Evolutionary conservation across 2,113 vertebrate species (phyloP).

Genomic region (Oenanthe oenanthe): DNA sequence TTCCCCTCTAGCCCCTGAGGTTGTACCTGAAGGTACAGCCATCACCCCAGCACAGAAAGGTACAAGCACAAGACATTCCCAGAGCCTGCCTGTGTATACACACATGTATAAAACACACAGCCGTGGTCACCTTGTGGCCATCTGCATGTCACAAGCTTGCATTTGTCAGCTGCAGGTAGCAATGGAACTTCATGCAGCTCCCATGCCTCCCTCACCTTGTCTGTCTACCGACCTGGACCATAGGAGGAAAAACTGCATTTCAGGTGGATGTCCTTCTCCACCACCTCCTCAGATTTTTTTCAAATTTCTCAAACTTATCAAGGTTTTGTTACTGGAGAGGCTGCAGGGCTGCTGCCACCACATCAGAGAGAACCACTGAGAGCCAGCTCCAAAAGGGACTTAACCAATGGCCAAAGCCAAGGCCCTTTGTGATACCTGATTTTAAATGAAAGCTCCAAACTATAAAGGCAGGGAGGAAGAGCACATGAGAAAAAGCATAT

Average conservation of each 20-base stretch:
- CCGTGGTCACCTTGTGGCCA: not conserved
- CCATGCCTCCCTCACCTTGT: not conserved
- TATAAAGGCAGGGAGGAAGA: not conserved
- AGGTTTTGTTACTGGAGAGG: not conserved
- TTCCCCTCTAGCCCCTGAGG: not conserved
- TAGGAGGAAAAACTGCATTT: not conserved
- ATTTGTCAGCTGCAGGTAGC: not conserved
- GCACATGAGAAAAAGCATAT: not conserved
- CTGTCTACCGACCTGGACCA: not conserved
- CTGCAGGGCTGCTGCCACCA: not conserved
- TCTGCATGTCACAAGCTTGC: not conserved
- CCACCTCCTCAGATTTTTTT: not conserved
- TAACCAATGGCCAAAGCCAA: not conserved
- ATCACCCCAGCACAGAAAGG: not conserved
- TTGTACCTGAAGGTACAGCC: not conserved
- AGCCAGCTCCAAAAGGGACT: not conserved
- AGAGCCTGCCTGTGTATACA: rapidly evolving
- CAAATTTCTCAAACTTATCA: not conserved
- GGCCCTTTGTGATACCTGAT: not conserved
- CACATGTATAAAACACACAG: not conserved
- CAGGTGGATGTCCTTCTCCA: not conserved
- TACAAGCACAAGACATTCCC: not conserved
- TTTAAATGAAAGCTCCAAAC: not conserved
- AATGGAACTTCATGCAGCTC: not conserved
- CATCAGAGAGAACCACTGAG: not conserved